These are phyloP conservation scores for Drosophila albomicans DNA, from an alignment of 1,140 invertebrate species.

Conservation along the genomic window DNA sequence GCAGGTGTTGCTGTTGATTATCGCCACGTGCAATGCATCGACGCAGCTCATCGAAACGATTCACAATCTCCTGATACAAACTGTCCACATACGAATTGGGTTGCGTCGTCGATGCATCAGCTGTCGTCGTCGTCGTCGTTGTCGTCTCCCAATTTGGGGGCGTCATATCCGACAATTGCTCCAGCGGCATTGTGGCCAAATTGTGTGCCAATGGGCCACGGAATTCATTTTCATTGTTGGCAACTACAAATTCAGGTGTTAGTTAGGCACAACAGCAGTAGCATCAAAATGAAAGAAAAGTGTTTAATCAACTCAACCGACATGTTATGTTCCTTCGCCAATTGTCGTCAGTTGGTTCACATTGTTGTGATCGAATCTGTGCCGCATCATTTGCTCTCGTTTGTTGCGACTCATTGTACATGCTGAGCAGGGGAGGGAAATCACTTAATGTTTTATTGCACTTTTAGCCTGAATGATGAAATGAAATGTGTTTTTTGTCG, in stretches of 20 bases:
- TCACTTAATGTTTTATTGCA: slow-evolving; percentile 11
- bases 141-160: slow-evolving; percentile 5
- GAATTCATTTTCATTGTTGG: slow-evolving; percentile 30
- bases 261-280: no score
- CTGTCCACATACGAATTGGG: slow-evolving; percentile 26
- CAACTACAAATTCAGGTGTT: no score
- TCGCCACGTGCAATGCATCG: slow-evolving; percentile 13
- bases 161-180: slow-evolving; percentile 47
- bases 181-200: slow-evolving; percentile 40
- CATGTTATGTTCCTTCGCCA: no score
- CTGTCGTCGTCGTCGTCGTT: not conserved
- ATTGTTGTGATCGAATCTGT: not conserved
- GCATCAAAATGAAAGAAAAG: no score
- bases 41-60: slow-evolving; percentile 33
- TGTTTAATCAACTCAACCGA: no score
- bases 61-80: slow-evolving; percentile 54
- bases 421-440: not conserved
- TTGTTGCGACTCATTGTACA: not conserved
- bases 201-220: slow-evolving; percentile 12
- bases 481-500: not conserved
- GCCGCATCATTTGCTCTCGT: not conserved
- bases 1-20: not conserved
- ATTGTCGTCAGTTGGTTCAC: no score
- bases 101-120: not conserved
- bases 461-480: slow-evolving; percentile 25